phyloP scores from a whole-genome alignment of 2,888 invertebrate species.

The Ochropleura leucogaster region DNA sequence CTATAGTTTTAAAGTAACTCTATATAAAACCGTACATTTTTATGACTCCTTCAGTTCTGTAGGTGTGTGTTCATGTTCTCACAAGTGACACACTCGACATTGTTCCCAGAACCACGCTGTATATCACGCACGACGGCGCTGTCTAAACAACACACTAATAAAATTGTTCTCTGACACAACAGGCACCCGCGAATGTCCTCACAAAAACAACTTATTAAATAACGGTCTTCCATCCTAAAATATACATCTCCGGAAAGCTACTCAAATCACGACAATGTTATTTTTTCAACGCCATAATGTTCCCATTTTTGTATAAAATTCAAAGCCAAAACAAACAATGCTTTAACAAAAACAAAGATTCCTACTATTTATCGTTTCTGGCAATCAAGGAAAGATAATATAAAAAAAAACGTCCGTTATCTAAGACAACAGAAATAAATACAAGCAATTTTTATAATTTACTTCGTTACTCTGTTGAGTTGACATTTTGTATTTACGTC shows the following conservation, averaged over 20 bases:
- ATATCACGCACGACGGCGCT: slow-evolving; percentile 38
- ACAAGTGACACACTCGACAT: slow-evolving; percentile 17
- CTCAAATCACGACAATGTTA: slow-evolving; percentile 51
- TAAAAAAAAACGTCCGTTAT: slow-evolving; percentile 58
- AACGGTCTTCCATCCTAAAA: slow-evolving; percentile 57
- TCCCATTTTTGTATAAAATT: slow-evolving; percentile 50
- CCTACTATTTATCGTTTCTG: slow-evolving; percentile 62
- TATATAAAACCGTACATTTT: neutral
- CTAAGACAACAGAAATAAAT: slow-evolving; percentile 66
- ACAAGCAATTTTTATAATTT: slow-evolving; percentile 68
- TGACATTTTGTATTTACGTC: slow-evolving; percentile 64
- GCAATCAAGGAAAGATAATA: slow-evolving; percentile 58
- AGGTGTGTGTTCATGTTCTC: neutral
- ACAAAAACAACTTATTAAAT: slow-evolving; percentile 60
- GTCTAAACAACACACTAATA: slow-evolving; percentile 63
- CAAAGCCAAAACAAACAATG: slow-evolving; percentile 62
- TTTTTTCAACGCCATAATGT: slow-evolving; percentile 57
- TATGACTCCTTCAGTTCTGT: neutral
- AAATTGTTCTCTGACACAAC: slow-evolving; percentile 55
- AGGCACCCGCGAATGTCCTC: slow-evolving; percentile 39
- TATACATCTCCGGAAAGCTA: slow-evolving; percentile 51
- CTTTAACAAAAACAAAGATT: slow-evolving; percentile 61
- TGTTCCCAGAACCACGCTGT: slow-evolving; percentile 37
- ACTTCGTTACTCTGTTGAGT: slow-evolving; percentile 62
- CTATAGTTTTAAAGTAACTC: neutral